Evolutionary conservation across 2,797 vertebrate genomes (phyloP), one percentile per base, ranked within the genome.

Genomic region (Babyrousa celebensis): DNA sequence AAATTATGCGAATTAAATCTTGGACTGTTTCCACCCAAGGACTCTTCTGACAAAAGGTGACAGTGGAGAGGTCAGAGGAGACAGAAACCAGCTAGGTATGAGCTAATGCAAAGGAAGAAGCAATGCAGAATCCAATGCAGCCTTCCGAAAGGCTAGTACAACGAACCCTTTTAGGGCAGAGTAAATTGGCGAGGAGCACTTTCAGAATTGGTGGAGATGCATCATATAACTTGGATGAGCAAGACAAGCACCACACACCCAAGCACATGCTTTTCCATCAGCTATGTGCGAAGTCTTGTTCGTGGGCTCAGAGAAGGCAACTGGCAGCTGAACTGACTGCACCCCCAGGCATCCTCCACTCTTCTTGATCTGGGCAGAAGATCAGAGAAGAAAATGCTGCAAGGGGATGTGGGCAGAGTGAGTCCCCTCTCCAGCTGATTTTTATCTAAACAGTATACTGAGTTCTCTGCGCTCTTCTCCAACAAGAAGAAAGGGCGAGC

Each of bases 401-500:
- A 25, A 62, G 56, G 25, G 5, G 84, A 27, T 9, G 1, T 32
- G 40, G 60, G 62, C 17, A 4, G 52, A 20, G n/a, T 1, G 17
- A 84, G 56, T 20, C 20, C 40, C 14, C 80, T 43, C 71, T 63
- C 40, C 36, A 78, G 84, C 56, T 72, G 85, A 94, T 9, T 67
- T 67, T 84, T 83, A 74, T 87, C 75, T 74, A 3, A 67, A 75
- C 48, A 80, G 92, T 90, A 86, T 89, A 85, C 74, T 27, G n/a
- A 25, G 23, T 18, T 25, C 60, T 80, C n/a, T 9, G 68, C 1
- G 5, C 83, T 54, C 88, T 18, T 80, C 48, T 62, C 60, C 56
- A 32, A 36, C 79, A 96, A 92, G 88, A 97, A 96, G 85, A 91
- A 72, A 40, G 65, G 65, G 40, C 83, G 86, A 72, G 27, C 0